phyloP scores from a whole-genome alignment of 1,140 invertebrate genomes.

The Andricus grossulariae region DNA sequence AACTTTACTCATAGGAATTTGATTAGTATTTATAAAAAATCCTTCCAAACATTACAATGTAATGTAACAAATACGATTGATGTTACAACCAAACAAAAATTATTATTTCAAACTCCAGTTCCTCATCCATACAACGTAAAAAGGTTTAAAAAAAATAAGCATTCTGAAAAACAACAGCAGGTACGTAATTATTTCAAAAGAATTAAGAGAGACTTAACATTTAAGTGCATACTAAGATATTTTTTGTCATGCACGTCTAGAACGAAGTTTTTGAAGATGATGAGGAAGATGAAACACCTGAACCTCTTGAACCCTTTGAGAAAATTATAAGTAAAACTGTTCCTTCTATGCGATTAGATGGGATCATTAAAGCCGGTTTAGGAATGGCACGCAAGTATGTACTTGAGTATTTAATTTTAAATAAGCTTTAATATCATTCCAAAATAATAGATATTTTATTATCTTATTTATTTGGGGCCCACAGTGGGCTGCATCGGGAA shows the following conservation, averaged over 20 bases:
- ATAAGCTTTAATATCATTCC: neutral
- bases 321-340: conserved; percentile 79
- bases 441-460: neutral
- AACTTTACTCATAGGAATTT: too few relatives aligned
- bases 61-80: too few relatives aligned
- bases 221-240: neutral
- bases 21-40: too few relatives aligned
- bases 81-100: neutral
- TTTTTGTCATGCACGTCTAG: neutral
- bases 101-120: neutral
- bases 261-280: neutral
- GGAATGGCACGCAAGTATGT: conserved; percentile 79
- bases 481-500: too few relatives aligned
- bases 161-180: neutral
- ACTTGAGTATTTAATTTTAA: conserved; percentile 23
- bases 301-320: conserved; percentile 31
- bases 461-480: neutral
- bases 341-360: conserved; percentile 80
- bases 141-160: conserved; percentile 6
- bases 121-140: conserved; percentile 1
- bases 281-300: too few relatives aligned
- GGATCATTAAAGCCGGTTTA: conserved; percentile 80
- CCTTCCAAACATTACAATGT: too few relatives aligned
- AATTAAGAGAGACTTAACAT: neutral
- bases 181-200: neutral